Base-by-base conservation (phyloP, 1,140 invertebrate genomes). In the Drosophila baimaii region DNA sequence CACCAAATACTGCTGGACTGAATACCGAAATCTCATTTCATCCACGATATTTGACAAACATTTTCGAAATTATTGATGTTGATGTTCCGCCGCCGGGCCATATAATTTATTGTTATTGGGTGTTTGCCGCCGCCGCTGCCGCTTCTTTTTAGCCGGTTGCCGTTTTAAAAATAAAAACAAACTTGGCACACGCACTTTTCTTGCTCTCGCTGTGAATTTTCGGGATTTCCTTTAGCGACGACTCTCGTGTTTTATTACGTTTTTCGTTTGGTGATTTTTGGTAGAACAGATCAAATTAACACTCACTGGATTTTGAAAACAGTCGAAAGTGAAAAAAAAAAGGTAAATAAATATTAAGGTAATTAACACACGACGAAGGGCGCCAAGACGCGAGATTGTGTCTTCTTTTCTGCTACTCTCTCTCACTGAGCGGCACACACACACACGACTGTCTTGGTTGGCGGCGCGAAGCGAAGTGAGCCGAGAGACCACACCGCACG, bases 161-260 rank as follows among this genome's bases (percentile, higher is more conserved):
- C 66, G 69, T 72, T 72, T 58, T 72, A 72, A 72, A 72, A 71
- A 72, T 72, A 72, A 72, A 72, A 71, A 72, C 66, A 71, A 71
- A 71, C 69, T 72, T 72, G 69, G 69, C 69, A 72, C 69, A 71
- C 69, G 69, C 65, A 72, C 69, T 71, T 71, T 71, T 56, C 51
- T 37, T 33, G 62, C 55, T 64, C 44, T 37, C 43, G 17, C 17
- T 23, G 37, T 21, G 9, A 27, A 65, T 21, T 55, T 47, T 35
- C 39, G 13, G 25, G 19, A 37, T n/a, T 64, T 64, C 43, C 35
- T n/a, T 17, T 13, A 13, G n/a, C n/a, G n/a, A n/a, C n/a, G n/a
- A 13, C 23, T 56, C 46, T 49, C 9, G 2, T 27, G 37, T 6
- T 47, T 29, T 13, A 2, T 21, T 21, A 9, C 29, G 19, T 19